These are phyloP conservation scores for Myotis planiceps DNA, from an alignment of 2,797 vertebrate genomes.

Conservation along the genomic window DNA sequence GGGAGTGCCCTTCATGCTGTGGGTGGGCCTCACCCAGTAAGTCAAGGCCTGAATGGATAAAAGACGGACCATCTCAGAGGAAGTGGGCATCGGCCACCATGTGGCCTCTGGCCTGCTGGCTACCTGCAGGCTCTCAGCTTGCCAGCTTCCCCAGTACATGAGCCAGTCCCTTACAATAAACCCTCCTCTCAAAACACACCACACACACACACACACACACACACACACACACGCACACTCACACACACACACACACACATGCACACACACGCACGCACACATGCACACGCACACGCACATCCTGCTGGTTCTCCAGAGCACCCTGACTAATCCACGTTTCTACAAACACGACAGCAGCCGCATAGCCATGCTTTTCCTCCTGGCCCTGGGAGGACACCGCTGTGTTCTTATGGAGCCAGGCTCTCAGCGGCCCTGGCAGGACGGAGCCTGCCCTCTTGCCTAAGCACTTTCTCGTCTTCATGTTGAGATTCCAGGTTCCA, in stretches of 20 bases:
- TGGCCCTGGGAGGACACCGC: no score
- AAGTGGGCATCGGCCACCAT: neutral
- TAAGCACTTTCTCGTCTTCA: fast-evolving
- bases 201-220: neutral
- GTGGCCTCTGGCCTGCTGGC: neutral
- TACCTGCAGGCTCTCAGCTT: neutral
- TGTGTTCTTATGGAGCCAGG: no score
- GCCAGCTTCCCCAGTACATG: neutral
- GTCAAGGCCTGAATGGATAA: neutral
- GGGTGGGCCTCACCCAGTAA: neutral
- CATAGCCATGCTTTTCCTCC: neutral
- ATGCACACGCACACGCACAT: no score
- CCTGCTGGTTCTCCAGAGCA: neutral
- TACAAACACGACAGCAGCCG: neutral
- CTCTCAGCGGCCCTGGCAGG: neutral
- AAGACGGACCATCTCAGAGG: neutral
- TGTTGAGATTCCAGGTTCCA: neutral
- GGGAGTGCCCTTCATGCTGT: neutral
- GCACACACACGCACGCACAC: no score
- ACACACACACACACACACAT: no score
- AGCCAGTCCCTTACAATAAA: neutral
- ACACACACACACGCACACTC: no score
- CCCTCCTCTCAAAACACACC: neutral
- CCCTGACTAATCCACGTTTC: neutral
- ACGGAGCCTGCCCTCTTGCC: no score